Conservation (phyloP, 2,888 invertebrate species). For the Catocala nupta region DNA sequence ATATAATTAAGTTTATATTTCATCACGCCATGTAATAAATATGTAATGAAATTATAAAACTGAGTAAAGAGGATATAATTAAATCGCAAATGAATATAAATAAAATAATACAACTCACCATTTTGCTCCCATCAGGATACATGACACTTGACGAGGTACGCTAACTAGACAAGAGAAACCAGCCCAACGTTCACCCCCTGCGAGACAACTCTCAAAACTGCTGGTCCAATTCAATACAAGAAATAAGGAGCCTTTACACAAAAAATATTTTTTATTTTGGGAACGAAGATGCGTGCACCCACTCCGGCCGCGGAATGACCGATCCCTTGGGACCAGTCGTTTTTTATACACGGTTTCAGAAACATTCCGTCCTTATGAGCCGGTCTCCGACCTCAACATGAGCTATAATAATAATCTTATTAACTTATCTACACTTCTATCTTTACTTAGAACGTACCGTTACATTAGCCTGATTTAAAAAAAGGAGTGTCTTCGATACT, state of each 20-base stretch:
- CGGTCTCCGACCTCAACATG: slow-evolving; percentile 81
- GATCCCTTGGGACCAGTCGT: slow-evolving; percentile 79
- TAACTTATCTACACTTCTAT: slow-evolving; percentile 85
- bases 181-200: slow-evolving; percentile 64
- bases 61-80: background rate
- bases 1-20: too few species aligned
- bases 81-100: slow-evolving; percentile 30
- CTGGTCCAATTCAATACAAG: slow-evolving; percentile 52
- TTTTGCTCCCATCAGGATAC: slow-evolving; percentile 64
- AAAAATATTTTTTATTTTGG: slow-evolving; percentile 64
- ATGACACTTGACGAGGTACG: slow-evolving; percentile 61
- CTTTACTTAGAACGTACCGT: slow-evolving; percentile 85
- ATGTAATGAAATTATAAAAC: background rate
- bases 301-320: slow-evolving; percentile 81
- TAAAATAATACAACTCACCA: slow-evolving; percentile 62
- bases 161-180: slow-evolving; percentile 52
- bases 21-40: background rate
- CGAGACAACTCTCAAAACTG: slow-evolving; percentile 62
- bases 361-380: slow-evolving; percentile 84
- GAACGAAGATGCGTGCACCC: slow-evolving; percentile 80
- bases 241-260: slow-evolving; percentile 62
- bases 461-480: slow-evolving; percentile 79
- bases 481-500: slow-evolving; percentile 74
- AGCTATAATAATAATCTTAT: slow-evolving; percentile 86
- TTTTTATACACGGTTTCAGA: slow-evolving; percentile 85